These are phyloP conservation scores for Athetis lepigone DNA, from an alignment of 2,888 invertebrate species.

Conservation along the genomic window DNA sequence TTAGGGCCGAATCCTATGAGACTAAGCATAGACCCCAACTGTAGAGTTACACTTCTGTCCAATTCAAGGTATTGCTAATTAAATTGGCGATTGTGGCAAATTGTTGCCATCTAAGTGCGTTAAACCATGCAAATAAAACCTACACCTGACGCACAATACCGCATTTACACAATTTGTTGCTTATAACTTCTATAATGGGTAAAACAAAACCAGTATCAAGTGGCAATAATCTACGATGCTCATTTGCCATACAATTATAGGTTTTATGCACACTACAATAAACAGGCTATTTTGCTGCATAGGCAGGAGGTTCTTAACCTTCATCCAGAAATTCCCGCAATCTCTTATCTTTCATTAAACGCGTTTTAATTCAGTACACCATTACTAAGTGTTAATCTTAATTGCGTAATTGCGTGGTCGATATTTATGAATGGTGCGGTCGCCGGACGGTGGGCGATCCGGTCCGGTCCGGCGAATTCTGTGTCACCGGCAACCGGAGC, in stretches of 20 bases:
- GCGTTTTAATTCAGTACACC: conserved; percentile 72
- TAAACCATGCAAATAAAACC: conserved; percentile 39
- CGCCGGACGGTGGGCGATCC: conserved; percentile 85
- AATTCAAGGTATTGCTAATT: background rate
- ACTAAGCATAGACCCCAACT: no score
- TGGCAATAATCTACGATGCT: conserved; percentile 38
- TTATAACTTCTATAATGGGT: conserved; percentile 45
- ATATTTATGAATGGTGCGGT: conserved; percentile 83
- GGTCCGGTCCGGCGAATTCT: conserved; percentile 76
- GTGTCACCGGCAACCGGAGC: conserved; percentile 72
- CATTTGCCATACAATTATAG: conserved; percentile 34
- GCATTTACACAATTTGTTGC: conserved; percentile 43
- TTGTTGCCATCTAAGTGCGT: no score
- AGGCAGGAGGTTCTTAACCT: conserved; percentile 44
- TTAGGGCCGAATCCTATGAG: no score
- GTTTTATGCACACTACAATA: conserved; percentile 45
- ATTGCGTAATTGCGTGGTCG: conserved; percentile 83
- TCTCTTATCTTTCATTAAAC: conserved; percentile 65
- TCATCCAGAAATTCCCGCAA: conserved; percentile 62
- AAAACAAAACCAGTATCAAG: conserved; percentile 50
- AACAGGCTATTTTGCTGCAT: conserved; percentile 15
- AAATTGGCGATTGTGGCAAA: no score
- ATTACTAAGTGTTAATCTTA: conserved; percentile 73
- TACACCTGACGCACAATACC: conserved; percentile 28
- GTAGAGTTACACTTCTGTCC: no score